Conservation (phyloP, 2,797 vertebrate genomes). For the Pantherophis vulpinus region DNA sequence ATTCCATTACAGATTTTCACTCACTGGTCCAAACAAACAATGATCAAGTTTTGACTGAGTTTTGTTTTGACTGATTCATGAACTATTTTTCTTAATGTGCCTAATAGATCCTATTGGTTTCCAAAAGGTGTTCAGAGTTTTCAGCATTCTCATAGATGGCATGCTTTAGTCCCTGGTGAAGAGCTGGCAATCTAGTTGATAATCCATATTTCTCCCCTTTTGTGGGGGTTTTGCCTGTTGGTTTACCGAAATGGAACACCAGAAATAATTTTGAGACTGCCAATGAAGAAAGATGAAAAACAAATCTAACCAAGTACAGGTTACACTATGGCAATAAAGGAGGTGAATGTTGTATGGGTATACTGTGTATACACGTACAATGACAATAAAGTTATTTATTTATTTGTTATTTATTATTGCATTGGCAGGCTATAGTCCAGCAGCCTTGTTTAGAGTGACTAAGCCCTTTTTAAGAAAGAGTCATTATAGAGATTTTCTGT, state of each 20-base stretch:
- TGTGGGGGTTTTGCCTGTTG: background rate
- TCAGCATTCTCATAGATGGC: background rate
- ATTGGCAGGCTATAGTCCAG: background rate
- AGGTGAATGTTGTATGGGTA: background rate
- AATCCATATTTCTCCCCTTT: background rate
- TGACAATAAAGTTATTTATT: too few species aligned
- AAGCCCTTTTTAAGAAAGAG: background rate
- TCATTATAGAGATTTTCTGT: background rate
- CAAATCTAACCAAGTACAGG: background rate
- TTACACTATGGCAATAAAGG: background rate
- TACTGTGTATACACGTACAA: too few species aligned
- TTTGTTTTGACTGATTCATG: background rate
- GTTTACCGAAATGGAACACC: background rate
- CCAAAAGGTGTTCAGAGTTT: background rate
- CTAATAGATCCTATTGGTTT: background rate
- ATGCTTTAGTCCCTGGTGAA: background rate
- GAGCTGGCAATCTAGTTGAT: background rate
- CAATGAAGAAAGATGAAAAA: background rate
- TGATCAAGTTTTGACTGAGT: background rate
- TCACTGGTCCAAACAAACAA: background rate
- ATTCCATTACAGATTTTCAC: background rate
- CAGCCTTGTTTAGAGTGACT: background rate
- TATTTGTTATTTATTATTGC: background rate
- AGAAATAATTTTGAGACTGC: background rate
- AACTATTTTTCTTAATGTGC: background rate